These are phyloP conservation scores for Sarcophaga rosellei DNA, from an alignment of 2,888 invertebrate species.

Conservation along the genomic window DNA sequence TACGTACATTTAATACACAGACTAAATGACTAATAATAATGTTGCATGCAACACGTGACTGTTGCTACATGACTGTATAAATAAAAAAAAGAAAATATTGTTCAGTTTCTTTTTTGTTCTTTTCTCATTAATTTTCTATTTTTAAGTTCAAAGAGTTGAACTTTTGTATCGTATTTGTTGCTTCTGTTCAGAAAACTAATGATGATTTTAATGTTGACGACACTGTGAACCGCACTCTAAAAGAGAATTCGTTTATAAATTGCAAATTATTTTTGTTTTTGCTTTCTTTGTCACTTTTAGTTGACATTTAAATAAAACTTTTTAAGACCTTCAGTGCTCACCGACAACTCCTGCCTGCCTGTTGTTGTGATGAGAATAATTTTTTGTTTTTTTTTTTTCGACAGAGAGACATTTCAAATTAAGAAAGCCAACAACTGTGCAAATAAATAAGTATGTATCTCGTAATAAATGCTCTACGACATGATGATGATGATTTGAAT, in stretches of 20 bases:
- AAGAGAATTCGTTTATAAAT: conserved; percentile 8
- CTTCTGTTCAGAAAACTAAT: background rate
- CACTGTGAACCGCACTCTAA: background rate
- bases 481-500: background rate
- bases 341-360: background rate
- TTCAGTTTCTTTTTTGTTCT: background rate
- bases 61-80: conserved; percentile 15
- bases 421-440: conserved; percentile 13
- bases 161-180: background rate
- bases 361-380: background rate
- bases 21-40: background rate
- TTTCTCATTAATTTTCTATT: background rate
- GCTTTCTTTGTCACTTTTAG: background rate
- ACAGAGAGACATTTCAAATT: background rate
- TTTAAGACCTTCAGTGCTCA: background rate
- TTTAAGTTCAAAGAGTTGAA: conserved; percentile 9
- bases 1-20: too few relatives aligned
- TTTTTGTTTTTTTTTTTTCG: too few relatives aligned
- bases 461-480: background rate
- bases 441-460: conserved; percentile 19
- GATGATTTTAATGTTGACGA: background rate
- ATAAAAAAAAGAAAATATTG: background rate
- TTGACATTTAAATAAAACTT: conserved; percentile 42
- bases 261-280: conserved; percentile 40
- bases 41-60: conserved; percentile 36